Base-by-base conservation (phyloP, 2,113 vertebrate species). In the Meriones unguiculatus region DNA sequence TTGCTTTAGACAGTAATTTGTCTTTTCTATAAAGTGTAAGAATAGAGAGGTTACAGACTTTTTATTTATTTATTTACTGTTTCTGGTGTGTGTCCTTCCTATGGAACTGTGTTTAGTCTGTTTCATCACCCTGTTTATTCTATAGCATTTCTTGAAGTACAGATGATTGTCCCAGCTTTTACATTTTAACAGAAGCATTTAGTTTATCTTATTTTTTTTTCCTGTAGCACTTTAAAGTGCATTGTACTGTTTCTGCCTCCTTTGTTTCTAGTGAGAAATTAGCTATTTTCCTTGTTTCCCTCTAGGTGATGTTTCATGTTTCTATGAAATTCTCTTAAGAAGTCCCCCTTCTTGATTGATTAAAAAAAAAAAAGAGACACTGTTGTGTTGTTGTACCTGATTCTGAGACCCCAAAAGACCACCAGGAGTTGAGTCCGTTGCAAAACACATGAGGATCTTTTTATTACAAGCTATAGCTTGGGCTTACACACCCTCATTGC, bases 161-260 rank as follows among this genome's bases (percentile, higher is more conserved):
- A 81, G 20, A 13, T 86, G 24, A 89, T 38, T 24, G 41, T 54
- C 52, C 30, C 75, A 62, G 17, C 35, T 84, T 82, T 65, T 77
- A 65, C 50, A 80, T 95, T 95, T 95, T 97, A 89, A 73, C 57
- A 52, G 57, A 88, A 94, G 77, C 84, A 8, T 28, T 25, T 75
- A 20, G 28, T 87, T 87, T 22, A 15, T 35, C 54, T 20, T 70
- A 73, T 38, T 52, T 76, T 92, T 95, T 41, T 46, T 46, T 46
- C 46, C 82, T 89, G 80, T 9, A 87, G 8, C 38, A 54, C 22
- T n/a, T 95, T 59, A 87, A 93, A 52, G 1, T 65, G 13, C 76
- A 96, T 87, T 14, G 10, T 90, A 22, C 73, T 84, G 7, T 70
- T 70, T 32, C 82, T 59, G 32, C 28, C 35, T 62, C n/a, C 13